Evolutionary conservation across 2,113 vertebrate genomes (phyloP), one percentile per base, ranked within the genome.

Genomic region (Sylvia atricapilla): DNA sequence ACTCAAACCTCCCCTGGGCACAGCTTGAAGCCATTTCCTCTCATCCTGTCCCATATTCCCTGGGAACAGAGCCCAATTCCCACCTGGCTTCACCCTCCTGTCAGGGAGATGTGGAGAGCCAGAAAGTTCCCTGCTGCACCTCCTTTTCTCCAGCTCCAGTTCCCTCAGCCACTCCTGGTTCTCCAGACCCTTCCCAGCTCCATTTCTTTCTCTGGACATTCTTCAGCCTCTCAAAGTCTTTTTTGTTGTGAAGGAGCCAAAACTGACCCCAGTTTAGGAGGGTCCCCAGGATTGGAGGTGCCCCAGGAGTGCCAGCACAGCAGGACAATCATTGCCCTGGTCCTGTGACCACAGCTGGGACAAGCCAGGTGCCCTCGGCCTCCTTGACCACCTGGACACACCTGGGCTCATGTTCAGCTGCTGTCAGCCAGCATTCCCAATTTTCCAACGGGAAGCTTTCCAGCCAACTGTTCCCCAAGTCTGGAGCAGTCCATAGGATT

Each of bases 41-140:
- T 80, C 6, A 2, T 50, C 35, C 25, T 56, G 25, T 49, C 58
- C 31, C 58, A 31, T 9, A 15, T 9, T 56, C 43, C 30, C 13
- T 12, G 35, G 35, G 25, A 56, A 35, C 7, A 49, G 20, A 79
- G 11, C 41, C 7, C 0, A 0, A 15, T 3, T 3, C 41, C 24
- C 28, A n/a, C 24, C 11, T 12, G 49, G 66, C 5, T 63, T 4
- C 24, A 16, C n/a, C 23, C 56, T 59, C 49, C 30, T 56, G 5
- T 12, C 24, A 55, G n/a, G 41, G 56, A 55, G 6, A 35, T 63
- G 15, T n/a, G n/a, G 3, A 37, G 30, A 63, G 2, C 8, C 13
- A 47, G 10, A 20, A 55, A 11, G 13, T 35, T n/a, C n/a, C 6
- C 33, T 22, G 5, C 22, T 22, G 24, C 22, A 59, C n/a, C 9